These are phyloP conservation scores for Apocrypta bakeri DNA, from an alignment of 1,140 invertebrate genomes.

Conservation along the genomic window DNA sequence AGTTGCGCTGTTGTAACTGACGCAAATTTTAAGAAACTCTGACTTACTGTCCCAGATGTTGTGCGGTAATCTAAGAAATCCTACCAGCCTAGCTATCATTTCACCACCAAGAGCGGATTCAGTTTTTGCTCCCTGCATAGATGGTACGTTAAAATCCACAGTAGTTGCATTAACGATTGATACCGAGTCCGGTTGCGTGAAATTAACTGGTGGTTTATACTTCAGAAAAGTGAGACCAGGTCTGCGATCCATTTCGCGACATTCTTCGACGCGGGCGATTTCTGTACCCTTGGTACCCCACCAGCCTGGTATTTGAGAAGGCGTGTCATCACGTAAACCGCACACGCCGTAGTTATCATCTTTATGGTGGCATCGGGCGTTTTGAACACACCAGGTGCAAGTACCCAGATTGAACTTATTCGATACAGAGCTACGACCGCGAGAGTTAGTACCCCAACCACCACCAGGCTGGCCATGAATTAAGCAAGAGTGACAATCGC, in stretches of 20 bases:
- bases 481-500: slow-evolving; percentile 91
- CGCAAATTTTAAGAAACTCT: slow-evolving; percentile 83
- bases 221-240: slow-evolving; percentile 92
- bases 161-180: slow-evolving; percentile 89
- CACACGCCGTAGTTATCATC: slow-evolving; percentile 90
- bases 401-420: slow-evolving; percentile 84
- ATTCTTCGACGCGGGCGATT: slow-evolving; percentile 84
- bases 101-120: slow-evolving; percentile 81
- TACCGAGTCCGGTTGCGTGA: slow-evolving; percentile 89
- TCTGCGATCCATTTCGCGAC: slow-evolving; percentile 85
- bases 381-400: slow-evolving; percentile 95
- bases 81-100: slow-evolving; percentile 84
- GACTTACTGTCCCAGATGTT: slow-evolving; percentile 79
- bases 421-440: slow-evolving; percentile 78
- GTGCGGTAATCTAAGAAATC: slow-evolving; percentile 85
- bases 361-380: slow-evolving; percentile 90
- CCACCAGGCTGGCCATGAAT: slow-evolving; percentile 79
- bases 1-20: slow-evolving; percentile 81
- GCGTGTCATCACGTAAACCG: slow-evolving; percentile 83
- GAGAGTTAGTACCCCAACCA: slow-evolving; percentile 70
- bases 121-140: slow-evolving; percentile 77
- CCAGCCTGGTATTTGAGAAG: slow-evolving; percentile 87
- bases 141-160: slow-evolving; percentile 82
- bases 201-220: slow-evolving; percentile 90
- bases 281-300: slow-evolving; percentile 90